Conservation (phyloP, 1,140 invertebrate species). For the Yoshiicerus persimilis region DNA sequence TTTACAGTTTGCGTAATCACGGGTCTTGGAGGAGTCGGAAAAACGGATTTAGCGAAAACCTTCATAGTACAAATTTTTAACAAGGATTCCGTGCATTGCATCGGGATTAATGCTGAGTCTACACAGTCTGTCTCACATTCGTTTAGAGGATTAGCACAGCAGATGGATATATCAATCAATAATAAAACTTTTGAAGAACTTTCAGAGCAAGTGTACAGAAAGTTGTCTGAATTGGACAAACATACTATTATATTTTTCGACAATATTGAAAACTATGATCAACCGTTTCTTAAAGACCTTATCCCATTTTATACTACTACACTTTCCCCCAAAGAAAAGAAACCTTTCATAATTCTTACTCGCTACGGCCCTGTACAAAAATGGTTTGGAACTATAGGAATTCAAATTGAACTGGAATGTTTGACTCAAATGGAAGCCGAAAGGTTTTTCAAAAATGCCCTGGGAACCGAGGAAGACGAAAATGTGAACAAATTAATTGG, state of each 20-base stretch:
- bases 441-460: background rate
- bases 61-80: background rate
- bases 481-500: background rate
- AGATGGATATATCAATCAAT: background rate
- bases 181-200: background rate
- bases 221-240: background rate
- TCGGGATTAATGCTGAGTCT: background rate
- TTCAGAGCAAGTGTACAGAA: background rate
- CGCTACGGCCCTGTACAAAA: background rate
- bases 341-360: background rate
- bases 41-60: background rate
- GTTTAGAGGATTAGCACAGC: background rate
- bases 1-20: background rate
- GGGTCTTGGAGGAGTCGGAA: background rate
- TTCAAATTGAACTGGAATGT: background rate
- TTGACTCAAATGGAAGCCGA: background rate
- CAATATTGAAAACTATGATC: background rate
- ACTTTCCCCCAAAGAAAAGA: background rate
- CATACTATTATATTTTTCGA: background rate
- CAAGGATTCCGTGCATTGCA: background rate
- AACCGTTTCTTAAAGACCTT: background rate
- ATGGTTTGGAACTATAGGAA: background rate
- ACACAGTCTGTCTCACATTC: background rate
- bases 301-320: background rate
- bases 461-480: background rate